Base-by-base conservation (phyloP, 64 coral and sea anemone species). In the Stylophora pistillata region DNA sequence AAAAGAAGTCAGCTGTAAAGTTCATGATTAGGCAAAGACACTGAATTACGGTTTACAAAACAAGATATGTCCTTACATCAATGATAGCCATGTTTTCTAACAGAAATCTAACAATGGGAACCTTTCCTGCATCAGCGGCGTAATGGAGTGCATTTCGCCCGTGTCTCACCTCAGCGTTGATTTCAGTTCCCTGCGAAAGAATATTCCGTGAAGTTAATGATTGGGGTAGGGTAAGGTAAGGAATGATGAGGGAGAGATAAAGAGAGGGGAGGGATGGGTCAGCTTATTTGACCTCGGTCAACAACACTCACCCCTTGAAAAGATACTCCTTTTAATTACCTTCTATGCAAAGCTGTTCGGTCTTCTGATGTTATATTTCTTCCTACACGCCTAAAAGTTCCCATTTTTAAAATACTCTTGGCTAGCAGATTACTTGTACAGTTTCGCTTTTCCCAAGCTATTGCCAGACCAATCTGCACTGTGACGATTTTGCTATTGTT, bases 131-230 rank as follows among this genome's bases (percentile, higher is more conserved):
- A 53, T 84, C 62, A 1, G 80, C 80, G 11, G 80, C 80, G 34
- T 84, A 84, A 69, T 84, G 80, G 13, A 84, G 80, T 1, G 80
- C 80, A 27, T 84, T 84, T 21, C 80, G 80, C 53, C 80, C 80
- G 6, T 84, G 80, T 69, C 65, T 84, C 9, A 70, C 80, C 14
- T 84, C 80, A n/a, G 30, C 32, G 61, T 84, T 84, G 27, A 84
- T 84, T 63, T 84, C 80, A 18, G 80, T 84, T 69, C 80, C 80
- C 80, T 84, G 23, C 34, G 27, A 84, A 82, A 78, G 21, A 28
- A 25, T 20, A 64, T 9, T 64, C 10, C 20, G 64, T 28, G 23
- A 27, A 10, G n/a, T n/a, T n/a, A n/a, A n/a, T n/a, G n/a, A n/a
- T n/a, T n/a, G n/a, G 62, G 62, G 62, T 1, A 23, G 61, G 60